Base-by-base conservation (phyloP, 2,113 vertebrate genomes). In the Ctenodactylus gundi region DNA sequence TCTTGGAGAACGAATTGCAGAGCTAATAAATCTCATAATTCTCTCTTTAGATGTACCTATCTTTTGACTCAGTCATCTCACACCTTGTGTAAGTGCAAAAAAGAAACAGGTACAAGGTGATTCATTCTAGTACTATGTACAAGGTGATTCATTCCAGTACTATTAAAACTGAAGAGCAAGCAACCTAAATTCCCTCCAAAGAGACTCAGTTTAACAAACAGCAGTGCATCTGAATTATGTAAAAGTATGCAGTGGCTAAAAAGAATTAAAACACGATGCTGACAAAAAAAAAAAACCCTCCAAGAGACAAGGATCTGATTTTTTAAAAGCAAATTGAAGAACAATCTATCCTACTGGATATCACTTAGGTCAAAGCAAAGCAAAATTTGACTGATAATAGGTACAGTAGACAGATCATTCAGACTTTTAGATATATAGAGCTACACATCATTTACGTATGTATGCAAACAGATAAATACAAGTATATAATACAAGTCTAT, bases 261-360 rank as follows among this genome's bases (percentile, higher is more conserved):
- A 88, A 95, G 75, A 95, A 89, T 78, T 25, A 89, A 55, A 96
- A 78, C 70, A 86, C 68, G n/a, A n/a, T n/a, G 46, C 4, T 34
- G 25, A 84, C 55, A 60, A 76, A 75, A 75, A 94, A 80, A 76
- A 20, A 75, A 94, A 80, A 76, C 9, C 34, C 64, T 75, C n/a
- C 64, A 83, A 88, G 75, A 84, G 27, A 65, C 13, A 17, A 13
- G 23, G 60, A 4, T 89, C 72, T 65, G 18, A 83, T 68, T 86
- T 13, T 36, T 36, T 34, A 15, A 57, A 75, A 44, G 14, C 4
- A 78, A 60, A 60, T 11, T 88, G 76, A 72, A 76, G 41, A 92
- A 73, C 11, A 91, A 44, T 53, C n/a, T 73, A 80, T 3, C 60
- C 18, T 65, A 18, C 17, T 23, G n/a, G 49, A 84, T 75, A 57